Percentiles rank a stretch among this genome's conserved stretches.
Conservation (phyloP, 2,797 vertebrate species). For the Rachycentron canadum region DNA sequence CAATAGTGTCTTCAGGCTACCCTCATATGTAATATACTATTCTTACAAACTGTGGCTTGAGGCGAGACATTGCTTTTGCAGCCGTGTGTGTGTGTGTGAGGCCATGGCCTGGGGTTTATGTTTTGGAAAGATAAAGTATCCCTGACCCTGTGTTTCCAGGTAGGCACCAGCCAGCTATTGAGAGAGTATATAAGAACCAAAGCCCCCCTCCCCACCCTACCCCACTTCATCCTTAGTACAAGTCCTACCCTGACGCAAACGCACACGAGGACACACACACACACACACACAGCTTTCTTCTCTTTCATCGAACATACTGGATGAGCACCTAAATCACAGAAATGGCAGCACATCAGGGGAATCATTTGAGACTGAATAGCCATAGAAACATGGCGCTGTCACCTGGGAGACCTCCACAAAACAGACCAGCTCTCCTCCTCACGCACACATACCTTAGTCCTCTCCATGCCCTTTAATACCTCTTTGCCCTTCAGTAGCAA, state of each 20-base stretch:
- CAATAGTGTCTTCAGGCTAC: constrained; percentile 73
- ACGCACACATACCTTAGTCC: constrained; percentile 66
- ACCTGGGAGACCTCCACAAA: constrained; percentile 79
- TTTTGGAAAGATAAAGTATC: constrained; percentile 81
- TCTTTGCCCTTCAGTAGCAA: constrained; percentile 83
- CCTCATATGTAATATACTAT: constrained; percentile 75
- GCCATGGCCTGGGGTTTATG: constrained; percentile 75
- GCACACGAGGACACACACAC: constrained; percentile 21
- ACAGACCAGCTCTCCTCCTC: constrained; percentile 60
- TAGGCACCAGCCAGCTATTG: constrained; percentile 71
- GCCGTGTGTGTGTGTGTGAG: constrained; percentile 41
- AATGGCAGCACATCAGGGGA: constrained; percentile 86
- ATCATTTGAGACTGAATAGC: constrained; percentile 85
- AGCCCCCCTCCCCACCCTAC: constrained; percentile 26
- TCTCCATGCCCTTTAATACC: constrained; percentile 81
- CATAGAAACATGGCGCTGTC: constrained; percentile 84
- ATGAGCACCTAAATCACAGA: constrained; percentile 84
- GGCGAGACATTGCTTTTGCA: constrained; percentile 80
- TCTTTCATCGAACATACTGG: constrained; percentile 76
- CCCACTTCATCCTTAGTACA: constrained; percentile 45
- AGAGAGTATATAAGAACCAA: constrained; percentile 76
- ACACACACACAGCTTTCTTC: constrained; percentile 60
- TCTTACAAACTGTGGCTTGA: constrained; percentile 75
- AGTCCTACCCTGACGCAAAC: constrained; percentile 52
- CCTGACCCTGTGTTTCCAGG: constrained; percentile 74